Evolutionary conservation across 2,113 vertebrate genomes (phyloP).

Genomic region (Daubentonia madagascariensis): DNA sequence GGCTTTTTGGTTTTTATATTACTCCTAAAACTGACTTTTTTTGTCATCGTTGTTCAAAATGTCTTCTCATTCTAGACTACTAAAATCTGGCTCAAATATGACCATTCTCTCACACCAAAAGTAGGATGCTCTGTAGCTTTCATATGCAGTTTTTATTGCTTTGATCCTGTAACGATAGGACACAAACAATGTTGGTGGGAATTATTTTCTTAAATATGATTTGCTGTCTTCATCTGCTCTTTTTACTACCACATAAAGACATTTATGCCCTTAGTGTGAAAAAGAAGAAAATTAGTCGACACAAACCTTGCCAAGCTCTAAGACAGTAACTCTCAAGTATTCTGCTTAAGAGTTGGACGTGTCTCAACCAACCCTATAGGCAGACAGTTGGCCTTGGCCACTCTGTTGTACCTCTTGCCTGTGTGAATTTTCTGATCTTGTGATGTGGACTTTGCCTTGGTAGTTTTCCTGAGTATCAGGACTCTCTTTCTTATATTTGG

Average conservation of each 20-base stretch:
- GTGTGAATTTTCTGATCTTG: background rate
- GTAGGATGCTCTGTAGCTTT: background rate
- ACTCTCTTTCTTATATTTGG: background rate
- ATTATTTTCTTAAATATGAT: background rate
- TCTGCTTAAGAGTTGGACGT: background rate
- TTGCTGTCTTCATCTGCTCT: background rate
- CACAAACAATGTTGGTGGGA: background rate
- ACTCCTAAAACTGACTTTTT: background rate
- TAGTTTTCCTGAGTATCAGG: background rate
- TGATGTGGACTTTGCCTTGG: background rate
- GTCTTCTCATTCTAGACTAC: background rate
- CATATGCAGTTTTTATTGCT: background rate
- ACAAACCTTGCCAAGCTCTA: background rate
- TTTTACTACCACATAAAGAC: background rate
- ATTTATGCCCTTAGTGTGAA: background rate
- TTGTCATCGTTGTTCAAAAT: background rate
- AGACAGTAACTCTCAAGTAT: background rate
- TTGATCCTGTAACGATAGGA: background rate
- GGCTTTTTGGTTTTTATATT: background rate
- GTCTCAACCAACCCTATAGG: background rate
- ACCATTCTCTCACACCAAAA: background rate
- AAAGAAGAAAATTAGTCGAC: background rate
- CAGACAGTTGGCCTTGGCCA: background rate
- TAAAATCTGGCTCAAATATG: background rate
- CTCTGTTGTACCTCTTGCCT: background rate